Base-by-base conservation (phyloP, 2,888 invertebrate genomes). In the Drosophila putrida region DNA sequence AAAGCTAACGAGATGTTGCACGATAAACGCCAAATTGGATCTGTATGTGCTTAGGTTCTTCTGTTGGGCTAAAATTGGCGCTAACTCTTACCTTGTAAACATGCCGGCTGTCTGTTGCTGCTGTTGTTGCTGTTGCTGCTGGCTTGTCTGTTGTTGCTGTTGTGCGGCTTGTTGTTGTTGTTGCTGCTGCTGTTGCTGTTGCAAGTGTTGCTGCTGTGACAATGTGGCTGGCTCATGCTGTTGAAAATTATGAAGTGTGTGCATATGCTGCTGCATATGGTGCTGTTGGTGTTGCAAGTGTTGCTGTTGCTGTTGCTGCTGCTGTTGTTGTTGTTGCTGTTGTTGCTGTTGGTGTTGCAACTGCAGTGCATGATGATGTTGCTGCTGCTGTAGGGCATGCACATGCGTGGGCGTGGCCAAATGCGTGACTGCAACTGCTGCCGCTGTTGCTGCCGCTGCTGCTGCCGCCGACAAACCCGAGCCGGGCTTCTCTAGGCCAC, bases 21-120 rank as follows among this genome's bases (percentile, higher is more conserved):
- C 35, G 75, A 75, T 75, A 75, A 75, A 50, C 46, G 20, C 63
- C 35, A 63, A 51, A 68, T 65, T 58, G 65, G 58, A 62, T 50
- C 50, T 61, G 55, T 44, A 27, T 51, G 20, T 43, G 38, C 50
- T 57, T 66, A 31, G 63, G 35, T 43, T 53, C 57, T 53, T 35
- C 20, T 20, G 20, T 20, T 62, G 27, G 39, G 33, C 25, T 59
- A 31, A 38, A 79, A 80, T 82, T 78, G 87, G 87, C 84, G 82
- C 82, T 80, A 84, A 82, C 73, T 77, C 82, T 87, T 73, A 87
- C 85, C 85, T 80, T 80, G 88, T 85, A 84, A 85, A 85, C 85
- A 85, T 85, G 86, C 83, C 83, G 77, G 86, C 86, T 68, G 83
- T 63, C 58, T 78, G 80, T 63, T 86, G 85, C 15, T 78, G 83